Base-by-base conservation (phyloP, 2,113 vertebrate species). In the Dendrocopos noguchii region DNA sequence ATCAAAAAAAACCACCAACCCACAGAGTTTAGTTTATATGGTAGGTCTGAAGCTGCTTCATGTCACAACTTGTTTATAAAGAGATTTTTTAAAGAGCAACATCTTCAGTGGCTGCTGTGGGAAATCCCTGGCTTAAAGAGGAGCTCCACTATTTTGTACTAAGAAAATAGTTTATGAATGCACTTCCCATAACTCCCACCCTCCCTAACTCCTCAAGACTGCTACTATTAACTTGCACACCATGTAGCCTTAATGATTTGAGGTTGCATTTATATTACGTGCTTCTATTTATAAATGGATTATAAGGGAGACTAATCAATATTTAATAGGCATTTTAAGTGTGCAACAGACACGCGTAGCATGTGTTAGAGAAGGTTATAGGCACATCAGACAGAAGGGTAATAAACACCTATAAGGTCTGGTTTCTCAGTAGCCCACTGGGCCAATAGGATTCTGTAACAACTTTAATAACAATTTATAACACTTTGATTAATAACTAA, bases 231-330 rank as follows among this genome's bases (percentile, higher is more conserved):
- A 74, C 79, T 80, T 95, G 87, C 91, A 80, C 64, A 71, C 65
- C 75, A 5, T 78, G 81, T 20, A 90, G 88, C 72, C 75, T 83
- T 89, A 85, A 96, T 71, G 88, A 93, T 83, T 91, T 91, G 19
- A 61, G 73, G 85, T 80, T 94, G 77, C 64, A 80, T 94, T 81
- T 94, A 33, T 80, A 85, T 83, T 91, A 67, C 88, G 64, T n/a
- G 72, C 39, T 70, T 71, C 87, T 86, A 77, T 89, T 93, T 91
- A 80, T 82, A 83, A 95, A 93, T 74, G 67, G 79, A 68, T 94
- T 94, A 80, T 89, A 71, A 83, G 79, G 67, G 46, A 91, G 74
- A 21, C 46, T 60, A 78, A 96, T 96, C 87, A 85, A 92, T 93
- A 87, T 77, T 85, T 83, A 91, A 93, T 67, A 90, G 84, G 53